phyloP scores from a whole-genome alignment of 2,797 vertebrate species.

The Manis crassicaudata region DNA sequence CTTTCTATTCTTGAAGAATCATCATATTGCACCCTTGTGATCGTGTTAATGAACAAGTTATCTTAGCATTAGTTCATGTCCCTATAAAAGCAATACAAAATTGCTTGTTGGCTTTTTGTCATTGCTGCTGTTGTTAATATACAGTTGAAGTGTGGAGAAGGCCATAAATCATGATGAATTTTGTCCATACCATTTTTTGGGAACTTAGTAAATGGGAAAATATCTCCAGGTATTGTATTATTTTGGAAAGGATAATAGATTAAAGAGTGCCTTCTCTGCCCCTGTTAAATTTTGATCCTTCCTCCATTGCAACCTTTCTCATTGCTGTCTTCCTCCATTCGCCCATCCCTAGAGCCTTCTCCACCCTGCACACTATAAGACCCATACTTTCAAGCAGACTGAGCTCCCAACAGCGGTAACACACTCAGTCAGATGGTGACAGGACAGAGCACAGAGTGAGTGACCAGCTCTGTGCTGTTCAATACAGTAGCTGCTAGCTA shows the following conservation, averaged over 20 bases:
- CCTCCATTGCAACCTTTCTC: background rate
- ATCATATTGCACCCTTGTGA: background rate
- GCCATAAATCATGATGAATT: background rate
- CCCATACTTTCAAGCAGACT: background rate
- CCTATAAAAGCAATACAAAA: background rate
- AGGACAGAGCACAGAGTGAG: background rate
- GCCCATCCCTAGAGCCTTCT: background rate
- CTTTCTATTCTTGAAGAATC: background rate
- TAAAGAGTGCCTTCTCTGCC: background rate
- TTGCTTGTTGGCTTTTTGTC: background rate
- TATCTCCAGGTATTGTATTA: background rate
- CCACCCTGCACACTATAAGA: too few relatives aligned
- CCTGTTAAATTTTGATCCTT: background rate
- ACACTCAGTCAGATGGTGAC: background rate
- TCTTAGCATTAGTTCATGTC: background rate
- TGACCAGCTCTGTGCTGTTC: too few relatives aligned
- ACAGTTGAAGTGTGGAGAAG: background rate
- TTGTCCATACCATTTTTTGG: background rate
- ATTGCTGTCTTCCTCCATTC: background rate
- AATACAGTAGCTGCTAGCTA: background rate
- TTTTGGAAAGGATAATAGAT: background rate
- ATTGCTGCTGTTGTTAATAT: background rate
- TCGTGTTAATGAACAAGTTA: background rate
- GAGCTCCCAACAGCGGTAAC: background rate
- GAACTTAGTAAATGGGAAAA: background rate